Evolutionary conservation across 2,113 vertebrate species (phyloP).

Genomic region (Choloepus hoffmanni): DNA sequence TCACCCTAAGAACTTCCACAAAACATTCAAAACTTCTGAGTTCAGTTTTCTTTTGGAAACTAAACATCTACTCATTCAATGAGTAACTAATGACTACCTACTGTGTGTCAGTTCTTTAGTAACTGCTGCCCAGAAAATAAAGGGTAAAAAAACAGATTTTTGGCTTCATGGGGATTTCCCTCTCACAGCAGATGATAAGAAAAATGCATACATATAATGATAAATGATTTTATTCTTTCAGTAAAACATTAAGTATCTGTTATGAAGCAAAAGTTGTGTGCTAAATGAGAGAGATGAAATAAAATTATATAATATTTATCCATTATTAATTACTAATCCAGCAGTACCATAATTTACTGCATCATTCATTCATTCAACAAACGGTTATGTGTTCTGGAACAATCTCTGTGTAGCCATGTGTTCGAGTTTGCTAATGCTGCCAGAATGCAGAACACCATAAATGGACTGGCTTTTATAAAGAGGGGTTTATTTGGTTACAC

Average conservation of each 20-base stretch:
- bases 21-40: too few relatives aligned
- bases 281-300: background rate
- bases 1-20: too few relatives aligned
- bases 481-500: too few relatives aligned
- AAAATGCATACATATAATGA: background rate
- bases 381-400: background rate
- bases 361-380: slow-evolving; percentile 47
- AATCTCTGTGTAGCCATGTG: background rate
- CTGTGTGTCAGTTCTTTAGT: background rate
- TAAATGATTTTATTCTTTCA: slow-evolving; percentile 43
- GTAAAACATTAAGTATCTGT: background rate
- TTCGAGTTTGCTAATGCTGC: too few relatives aligned
- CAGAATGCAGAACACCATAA: too few relatives aligned
- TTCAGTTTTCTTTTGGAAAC: background rate
- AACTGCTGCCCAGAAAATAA: slow-evolving; percentile 1
- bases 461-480: too few relatives aligned
- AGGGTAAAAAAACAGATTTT: background rate
- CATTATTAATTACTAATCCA: slow-evolving; percentile 8
- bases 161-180: background rate
- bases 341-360: background rate
- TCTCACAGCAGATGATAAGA: background rate
- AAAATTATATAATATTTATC: background rate
- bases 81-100: background rate
- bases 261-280: background rate
- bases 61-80: background rate